Conservation (phyloP, 2,888 invertebrate genomes). For the Anthrax anthrax region DNA sequence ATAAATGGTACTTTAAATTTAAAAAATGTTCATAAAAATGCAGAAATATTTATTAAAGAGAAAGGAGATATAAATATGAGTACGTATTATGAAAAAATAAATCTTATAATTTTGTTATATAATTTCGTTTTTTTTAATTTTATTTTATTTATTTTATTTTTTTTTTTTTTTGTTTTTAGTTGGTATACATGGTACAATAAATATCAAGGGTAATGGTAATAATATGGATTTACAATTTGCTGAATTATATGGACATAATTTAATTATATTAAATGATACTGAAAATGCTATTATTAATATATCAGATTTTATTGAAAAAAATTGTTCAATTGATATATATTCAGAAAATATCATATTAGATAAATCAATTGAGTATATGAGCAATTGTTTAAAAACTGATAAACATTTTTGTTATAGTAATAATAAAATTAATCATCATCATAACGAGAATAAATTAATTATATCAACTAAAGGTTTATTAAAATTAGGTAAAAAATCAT, state of each 20-base stretch:
- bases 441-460: constrained; percentile 11
- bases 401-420: constrained; percentile 15
- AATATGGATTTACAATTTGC: constrained; percentile 27
- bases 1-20: constrained; percentile 23
- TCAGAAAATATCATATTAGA: constrained; percentile 21
- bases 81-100: constrained; percentile 14
- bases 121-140: not conserved
- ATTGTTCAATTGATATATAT: constrained; percentile 20
- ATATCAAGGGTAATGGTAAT: constrained; percentile 24
- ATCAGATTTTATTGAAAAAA: constrained; percentile 27
- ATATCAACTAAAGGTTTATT: constrained; percentile 21
- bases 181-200: constrained; percentile 30
- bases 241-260: constrained; percentile 24
- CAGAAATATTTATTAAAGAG: constrained; percentile 21
- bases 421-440: not conserved
- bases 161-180: constrained; percentile 15
- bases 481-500: constrained; percentile 28
- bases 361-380: constrained; percentile 20
- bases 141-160: not conserved
- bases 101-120: no score
- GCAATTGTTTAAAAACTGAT: constrained; percentile 18
- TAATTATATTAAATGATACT: constrained; percentile 21
- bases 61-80: constrained; percentile 28
- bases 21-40: constrained; percentile 28
- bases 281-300: constrained; percentile 24